Evolutionary conservation across 2,888 invertebrate genomes (phyloP).

Genomic region (Galeopsomyia nigrocyanea): DNA sequence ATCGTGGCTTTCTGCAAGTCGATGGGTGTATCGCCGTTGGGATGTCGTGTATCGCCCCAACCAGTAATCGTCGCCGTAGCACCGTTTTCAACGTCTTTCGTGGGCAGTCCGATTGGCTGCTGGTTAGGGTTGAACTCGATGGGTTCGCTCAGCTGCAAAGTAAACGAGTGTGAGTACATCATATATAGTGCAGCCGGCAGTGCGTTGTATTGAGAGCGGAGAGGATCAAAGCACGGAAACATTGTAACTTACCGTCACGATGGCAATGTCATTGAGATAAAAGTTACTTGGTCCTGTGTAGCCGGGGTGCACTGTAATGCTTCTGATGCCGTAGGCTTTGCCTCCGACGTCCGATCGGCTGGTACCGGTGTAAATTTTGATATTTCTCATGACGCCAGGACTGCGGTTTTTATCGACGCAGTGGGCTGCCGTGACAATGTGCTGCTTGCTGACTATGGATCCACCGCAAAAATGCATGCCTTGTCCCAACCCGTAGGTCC

Average conservation of each 20-base stretch:
- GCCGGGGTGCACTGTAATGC: constrained; percentile 10
- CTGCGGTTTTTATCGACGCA: constrained; percentile 13
- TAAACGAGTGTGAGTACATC: too few relatives aligned
- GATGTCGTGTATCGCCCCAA: constrained; percentile 20
- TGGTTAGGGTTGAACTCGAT: constrained; percentile 15
- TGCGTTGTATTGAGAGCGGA: too few relatives aligned
- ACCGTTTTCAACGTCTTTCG: not conserved
- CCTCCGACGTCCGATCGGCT: constrained; percentile 1
- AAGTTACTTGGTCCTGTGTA: constrained; percentile 13
- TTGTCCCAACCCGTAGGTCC: not conserved
- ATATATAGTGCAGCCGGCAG: too few relatives aligned
- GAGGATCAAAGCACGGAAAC: too few relatives aligned
- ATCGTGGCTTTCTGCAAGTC: constrained; percentile 18
- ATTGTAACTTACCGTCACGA: not conserved
- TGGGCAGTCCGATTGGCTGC: constrained; percentile 15
- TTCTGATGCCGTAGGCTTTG: not conserved
- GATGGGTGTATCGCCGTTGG: not conserved
- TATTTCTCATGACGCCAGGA: not conserved
- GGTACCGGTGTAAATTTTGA: constrained; percentile 11
- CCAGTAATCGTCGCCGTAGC: constrained; percentile 16
- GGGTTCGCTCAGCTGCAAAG: not conserved
- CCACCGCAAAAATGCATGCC: not conserved
- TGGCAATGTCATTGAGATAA: constrained; percentile 3
- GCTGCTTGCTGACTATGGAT: constrained; percentile 14
- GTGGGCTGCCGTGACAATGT: constrained; percentile 34